phyloP scores from a whole-genome alignment of 2,888 invertebrate species.

The Mesopsocus fuscifrons region DNA sequence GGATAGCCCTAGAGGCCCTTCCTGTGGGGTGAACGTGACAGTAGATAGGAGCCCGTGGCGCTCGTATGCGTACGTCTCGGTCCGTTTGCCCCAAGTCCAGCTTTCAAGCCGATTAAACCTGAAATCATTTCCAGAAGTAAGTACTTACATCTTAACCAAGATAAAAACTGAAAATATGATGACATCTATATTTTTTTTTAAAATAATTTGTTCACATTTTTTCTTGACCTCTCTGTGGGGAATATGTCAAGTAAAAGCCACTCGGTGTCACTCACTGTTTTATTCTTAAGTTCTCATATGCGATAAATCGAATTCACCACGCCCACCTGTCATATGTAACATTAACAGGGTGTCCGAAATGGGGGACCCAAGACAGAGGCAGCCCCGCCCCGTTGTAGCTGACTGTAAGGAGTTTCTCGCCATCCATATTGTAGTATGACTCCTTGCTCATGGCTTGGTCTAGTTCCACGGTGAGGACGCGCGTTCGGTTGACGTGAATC shows the following conservation, averaged over 20 bases:
- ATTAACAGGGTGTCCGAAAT: constrained; percentile 60
- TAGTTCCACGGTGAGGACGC: constrained; percentile 79
- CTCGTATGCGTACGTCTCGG: constrained; percentile 73
- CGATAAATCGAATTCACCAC: no score
- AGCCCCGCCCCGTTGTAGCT: constrained; percentile 78
- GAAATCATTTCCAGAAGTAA: constrained; percentile 8
- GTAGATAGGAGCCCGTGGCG: constrained; percentile 73
- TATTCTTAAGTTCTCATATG: no score
- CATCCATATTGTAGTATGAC: constrained; percentile 71
- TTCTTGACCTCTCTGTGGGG: no score
- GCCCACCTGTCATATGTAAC: constrained; percentile 58
- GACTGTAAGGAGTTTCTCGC: constrained; percentile 51
- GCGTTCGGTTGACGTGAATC: constrained; percentile 70
- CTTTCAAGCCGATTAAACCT: constrained; percentile 69
- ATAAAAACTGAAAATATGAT: neutral
- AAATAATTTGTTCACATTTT: no score
- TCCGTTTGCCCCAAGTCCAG: constrained; percentile 79
- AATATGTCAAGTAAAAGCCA: no score
- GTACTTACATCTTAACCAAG: no score
- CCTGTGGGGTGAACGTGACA: constrained; percentile 71
- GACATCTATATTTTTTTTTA: no score
- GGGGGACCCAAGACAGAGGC: constrained; percentile 69
- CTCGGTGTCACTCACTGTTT: no score
- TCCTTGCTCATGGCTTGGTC: constrained; percentile 80
- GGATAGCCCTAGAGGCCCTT: constrained; percentile 58